Percentiles rank a stretch among this genome's conserved stretches.
Conservation (phyloP, 2,888 invertebrate species). For the Apotomis betuletana region DNA sequence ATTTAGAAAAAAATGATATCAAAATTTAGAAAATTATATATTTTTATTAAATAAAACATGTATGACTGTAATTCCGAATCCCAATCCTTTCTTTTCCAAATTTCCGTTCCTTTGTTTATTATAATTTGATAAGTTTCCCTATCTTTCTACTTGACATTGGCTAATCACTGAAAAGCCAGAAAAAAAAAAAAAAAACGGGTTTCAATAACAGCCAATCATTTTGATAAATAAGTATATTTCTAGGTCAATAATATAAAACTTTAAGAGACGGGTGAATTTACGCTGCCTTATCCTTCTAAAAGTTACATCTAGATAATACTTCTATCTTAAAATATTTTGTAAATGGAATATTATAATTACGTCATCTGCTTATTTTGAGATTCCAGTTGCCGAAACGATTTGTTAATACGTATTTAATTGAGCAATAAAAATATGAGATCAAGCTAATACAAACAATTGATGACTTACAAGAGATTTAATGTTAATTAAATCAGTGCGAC, state of each 20-base stretch:
- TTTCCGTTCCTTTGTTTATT: too few relatives aligned
- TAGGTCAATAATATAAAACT: conserved; percentile 83
- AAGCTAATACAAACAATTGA: conserved; percentile 23
- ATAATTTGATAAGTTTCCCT: too few relatives aligned
- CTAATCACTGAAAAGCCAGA: too few relatives aligned
- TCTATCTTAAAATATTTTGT: conserved; percentile 77
- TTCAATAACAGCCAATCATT: conserved; percentile 66
- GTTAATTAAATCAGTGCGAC: not conserved
- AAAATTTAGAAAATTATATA: too few relatives aligned
- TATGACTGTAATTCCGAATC: too few relatives aligned
- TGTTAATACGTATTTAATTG: conserved; percentile 43
- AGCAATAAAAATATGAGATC: conserved; percentile 51
- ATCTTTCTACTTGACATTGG: too few relatives aligned
- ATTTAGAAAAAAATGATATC: too few relatives aligned
- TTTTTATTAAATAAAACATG: too few relatives aligned
- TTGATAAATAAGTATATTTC: conserved; percentile 84
- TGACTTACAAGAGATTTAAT: not conserved
- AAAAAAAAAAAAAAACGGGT: too few relatives aligned
- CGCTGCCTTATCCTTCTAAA: conserved; percentile 74
- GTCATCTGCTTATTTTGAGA: conserved; percentile 40
- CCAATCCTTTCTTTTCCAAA: too few relatives aligned
- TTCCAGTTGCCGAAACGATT: conserved; percentile 36
- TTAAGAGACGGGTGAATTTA: conserved; percentile 83
- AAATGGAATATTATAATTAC: conserved; percentile 78
- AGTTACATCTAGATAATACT: conserved; percentile 65